phyloP scores from a whole-genome alignment of 2,797 vertebrate species.

The Euphonia xanthogaster region DNA sequence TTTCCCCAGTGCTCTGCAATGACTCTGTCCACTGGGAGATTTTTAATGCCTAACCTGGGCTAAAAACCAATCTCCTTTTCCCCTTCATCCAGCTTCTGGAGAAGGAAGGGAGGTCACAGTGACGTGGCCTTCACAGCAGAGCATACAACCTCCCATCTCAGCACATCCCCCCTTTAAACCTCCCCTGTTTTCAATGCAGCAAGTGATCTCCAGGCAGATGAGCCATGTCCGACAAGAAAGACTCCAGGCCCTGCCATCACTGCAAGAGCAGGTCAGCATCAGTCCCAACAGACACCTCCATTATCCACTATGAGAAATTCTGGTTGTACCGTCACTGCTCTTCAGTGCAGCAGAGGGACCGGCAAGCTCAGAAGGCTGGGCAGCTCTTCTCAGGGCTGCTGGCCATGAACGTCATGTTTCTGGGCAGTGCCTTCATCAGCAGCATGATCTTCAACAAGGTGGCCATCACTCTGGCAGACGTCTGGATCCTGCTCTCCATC shows the following conservation, averaged over 20 bases:
- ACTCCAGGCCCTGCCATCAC: not conserved
- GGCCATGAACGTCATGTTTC: constrained; percentile 86
- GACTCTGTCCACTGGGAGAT: not conserved
- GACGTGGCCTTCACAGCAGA: not conserved
- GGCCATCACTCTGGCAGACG: constrained; percentile 74
- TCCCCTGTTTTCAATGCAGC: not conserved
- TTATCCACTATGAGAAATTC: constrained; percentile 29
- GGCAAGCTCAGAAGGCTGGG: constrained; percentile 77
- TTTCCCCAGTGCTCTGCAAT: not conserved
- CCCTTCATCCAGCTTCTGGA: not conserved
- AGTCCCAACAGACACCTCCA: not conserved
- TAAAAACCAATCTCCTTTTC: not conserved
- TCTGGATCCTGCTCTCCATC: constrained; percentile 79
- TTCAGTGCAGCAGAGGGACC: constrained; percentile 53
- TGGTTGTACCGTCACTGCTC: constrained; percentile 73
- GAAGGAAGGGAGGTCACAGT: not conserved
- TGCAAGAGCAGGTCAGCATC: not conserved
- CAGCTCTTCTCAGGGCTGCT: constrained; percentile 87
- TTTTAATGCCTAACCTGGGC: not conserved
- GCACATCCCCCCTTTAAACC: not conserved
- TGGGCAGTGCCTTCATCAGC: constrained; percentile 84
- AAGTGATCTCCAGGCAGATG: not conserved
- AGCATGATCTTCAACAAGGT: constrained; percentile 79
- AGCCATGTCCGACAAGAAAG: not conserved
- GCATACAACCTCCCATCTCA: not conserved